These are phyloP conservation scores for Zosterops hypoxanthus DNA, from an alignment of 2,113 vertebrate species.

Conservation along the genomic window DNA sequence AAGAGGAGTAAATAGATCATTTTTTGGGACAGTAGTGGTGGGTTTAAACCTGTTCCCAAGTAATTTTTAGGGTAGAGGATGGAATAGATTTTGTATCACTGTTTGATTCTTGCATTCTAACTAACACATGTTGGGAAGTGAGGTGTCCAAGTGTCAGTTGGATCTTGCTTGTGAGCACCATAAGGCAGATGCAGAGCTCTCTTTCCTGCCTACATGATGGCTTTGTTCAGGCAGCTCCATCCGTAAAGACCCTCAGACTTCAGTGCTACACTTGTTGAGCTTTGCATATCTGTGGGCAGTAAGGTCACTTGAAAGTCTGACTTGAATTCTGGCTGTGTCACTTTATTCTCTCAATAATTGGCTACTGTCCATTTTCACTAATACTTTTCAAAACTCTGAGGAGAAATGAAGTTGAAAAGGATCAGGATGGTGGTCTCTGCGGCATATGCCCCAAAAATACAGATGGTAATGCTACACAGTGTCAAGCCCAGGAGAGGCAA, in stretches of 20 bases:
- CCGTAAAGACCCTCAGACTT: not conserved
- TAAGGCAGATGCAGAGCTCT: not conserved
- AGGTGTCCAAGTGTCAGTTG: not conserved
- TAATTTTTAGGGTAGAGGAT: not conserved
- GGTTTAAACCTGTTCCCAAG: not conserved
- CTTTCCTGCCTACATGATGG: rapidly evolving
- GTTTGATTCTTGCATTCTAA: not conserved
- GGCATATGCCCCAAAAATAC: not conserved
- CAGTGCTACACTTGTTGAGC: not conserved
- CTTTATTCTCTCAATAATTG: not conserved
- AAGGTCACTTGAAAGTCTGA: not conserved
- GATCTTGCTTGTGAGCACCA: not conserved
- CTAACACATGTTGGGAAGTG: not conserved
- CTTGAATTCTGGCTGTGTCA: not conserved
- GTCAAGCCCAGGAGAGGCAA: not conserved
- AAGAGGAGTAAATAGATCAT: not conserved
- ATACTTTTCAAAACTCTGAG: not conserved
- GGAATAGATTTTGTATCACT: not conserved
- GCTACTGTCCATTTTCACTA: not conserved
- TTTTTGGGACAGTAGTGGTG: not conserved
- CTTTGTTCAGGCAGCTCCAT: not conserved
- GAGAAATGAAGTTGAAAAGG: not conserved
- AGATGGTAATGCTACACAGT: not conserved
- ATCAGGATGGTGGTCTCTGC: not conserved
- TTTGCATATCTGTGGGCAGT: not conserved